Conservation (phyloP, 1,140 invertebrate species). For the Eulimnadia texana region DNA sequence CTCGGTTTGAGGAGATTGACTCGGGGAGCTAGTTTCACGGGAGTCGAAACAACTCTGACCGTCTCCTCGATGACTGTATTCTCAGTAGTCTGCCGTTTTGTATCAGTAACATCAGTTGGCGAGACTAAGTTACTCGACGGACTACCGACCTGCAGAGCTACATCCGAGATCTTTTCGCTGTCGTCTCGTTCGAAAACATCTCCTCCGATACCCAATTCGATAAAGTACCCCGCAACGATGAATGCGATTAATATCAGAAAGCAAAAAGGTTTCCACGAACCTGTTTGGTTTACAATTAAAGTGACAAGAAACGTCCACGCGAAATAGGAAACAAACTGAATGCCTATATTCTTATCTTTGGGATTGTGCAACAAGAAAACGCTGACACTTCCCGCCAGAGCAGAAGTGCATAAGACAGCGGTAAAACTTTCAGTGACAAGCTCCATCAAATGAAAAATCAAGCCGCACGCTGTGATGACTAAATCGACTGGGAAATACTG, state of each 20-base stretch:
- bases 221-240: background rate
- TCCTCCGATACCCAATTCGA: background rate
- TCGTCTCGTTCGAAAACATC: background rate
- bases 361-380: no score
- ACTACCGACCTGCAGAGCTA: background rate
- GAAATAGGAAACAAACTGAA: no score
- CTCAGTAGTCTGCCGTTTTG: background rate
- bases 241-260: background rate
- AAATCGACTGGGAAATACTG: slow-evolving; percentile 20
- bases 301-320: no score
- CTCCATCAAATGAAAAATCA: background rate
- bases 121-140: background rate
- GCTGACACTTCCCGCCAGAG: no score
- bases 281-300: no score
- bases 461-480: background rate
- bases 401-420: background rate
- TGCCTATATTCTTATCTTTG: no score
- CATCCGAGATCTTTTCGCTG: background rate
- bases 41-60: background rate
- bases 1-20: background rate
- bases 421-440: background rate
- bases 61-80: background rate
- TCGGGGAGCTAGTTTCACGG: background rate
- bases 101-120: background rate
- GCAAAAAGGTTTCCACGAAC: no score